Conservation (phyloP, 2,888 invertebrate genomes). For the Omphaloscelis lunosa region DNA sequence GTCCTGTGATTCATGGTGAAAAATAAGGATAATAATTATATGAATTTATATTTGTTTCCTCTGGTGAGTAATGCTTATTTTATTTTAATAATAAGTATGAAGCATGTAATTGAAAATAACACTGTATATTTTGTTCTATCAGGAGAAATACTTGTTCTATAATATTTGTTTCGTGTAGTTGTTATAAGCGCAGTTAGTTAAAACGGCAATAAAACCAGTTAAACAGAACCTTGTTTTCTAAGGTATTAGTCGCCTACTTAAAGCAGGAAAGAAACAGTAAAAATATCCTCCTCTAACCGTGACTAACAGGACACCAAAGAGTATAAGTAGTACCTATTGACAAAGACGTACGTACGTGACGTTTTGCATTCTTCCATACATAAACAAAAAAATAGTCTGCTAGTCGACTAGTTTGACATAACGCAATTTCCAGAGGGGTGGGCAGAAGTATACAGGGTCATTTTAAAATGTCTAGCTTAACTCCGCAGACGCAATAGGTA, state of each 20-base stretch:
- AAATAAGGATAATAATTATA: conserved; percentile 18
- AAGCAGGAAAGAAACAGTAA: background rate
- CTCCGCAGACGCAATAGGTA: no score
- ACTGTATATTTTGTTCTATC: background rate
- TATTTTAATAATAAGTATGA: background rate
- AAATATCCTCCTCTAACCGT: background rate
- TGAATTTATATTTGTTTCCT: background rate
- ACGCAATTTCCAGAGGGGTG: background rate
- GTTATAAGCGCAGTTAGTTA: background rate
- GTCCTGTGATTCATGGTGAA: conserved; percentile 15
- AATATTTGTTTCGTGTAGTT: no score
- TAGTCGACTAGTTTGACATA: background rate
- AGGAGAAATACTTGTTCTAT: no score
- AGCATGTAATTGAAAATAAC: background rate
- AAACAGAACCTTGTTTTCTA: background rate
- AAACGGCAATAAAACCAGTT: background rate
- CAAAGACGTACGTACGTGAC: background rate
- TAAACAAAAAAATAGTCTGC: background rate
- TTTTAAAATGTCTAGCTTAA: no score
- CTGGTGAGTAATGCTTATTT: background rate
- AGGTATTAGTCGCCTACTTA: background rate
- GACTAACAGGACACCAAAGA: background rate
- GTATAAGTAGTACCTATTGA: no score
- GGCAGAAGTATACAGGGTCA: background rate
- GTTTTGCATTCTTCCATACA: background rate